Base-by-base conservation (phyloP, 2,888 invertebrate genomes). In the Cheilosia vernalis region DNA sequence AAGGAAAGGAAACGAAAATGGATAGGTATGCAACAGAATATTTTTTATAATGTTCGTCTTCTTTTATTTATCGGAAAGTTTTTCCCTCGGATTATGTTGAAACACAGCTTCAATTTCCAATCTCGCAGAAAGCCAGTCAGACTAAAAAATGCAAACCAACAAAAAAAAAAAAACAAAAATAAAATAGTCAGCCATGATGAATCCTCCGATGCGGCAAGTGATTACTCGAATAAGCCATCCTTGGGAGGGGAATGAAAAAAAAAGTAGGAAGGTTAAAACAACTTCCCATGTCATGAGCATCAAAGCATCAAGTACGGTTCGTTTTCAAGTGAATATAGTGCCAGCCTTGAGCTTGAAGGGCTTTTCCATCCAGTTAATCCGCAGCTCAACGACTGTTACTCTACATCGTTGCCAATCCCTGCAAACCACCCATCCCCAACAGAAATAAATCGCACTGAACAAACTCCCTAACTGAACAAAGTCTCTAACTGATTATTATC, bases 211-310 rank as follows among this genome's bases (percentile, higher is more conserved):
- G 77, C 55, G 27, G 40, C 24, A 55, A 70, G 69, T 64, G 56
- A 69, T 74, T 69, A 69, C 56, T 67, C 61, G 63, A 78, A 73
- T 73, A 67, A 70, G 73, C 67, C 30, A 78, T 73, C 78, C 73
- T 78, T 78, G 73, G 37, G 37, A 37, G 13, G 61, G 78, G 53
- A 17, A 49, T 55, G 61, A 61, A 53, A 17, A 19, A 19, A 47
- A 58, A 51, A 47, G n/a, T 40, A 60, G 33, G 24, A 66, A 40
- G 24, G 17, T 15, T 44, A 24, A 60, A 76, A 64, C 40, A 47
- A 27, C 53, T 79, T 72, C 72, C n/a, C 33, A 60, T 79, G 27
- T 15, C 24, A 10, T 40, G 24, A 40, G 61, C 69, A 63, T 47
- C 49, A 55, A 55, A 40, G 61, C 69, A 63, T 47, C 49, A 55